Evolutionary conservation across 2,797 vertebrate species (phyloP).

Genomic region (Chiloscyllium punctatum): DNA sequence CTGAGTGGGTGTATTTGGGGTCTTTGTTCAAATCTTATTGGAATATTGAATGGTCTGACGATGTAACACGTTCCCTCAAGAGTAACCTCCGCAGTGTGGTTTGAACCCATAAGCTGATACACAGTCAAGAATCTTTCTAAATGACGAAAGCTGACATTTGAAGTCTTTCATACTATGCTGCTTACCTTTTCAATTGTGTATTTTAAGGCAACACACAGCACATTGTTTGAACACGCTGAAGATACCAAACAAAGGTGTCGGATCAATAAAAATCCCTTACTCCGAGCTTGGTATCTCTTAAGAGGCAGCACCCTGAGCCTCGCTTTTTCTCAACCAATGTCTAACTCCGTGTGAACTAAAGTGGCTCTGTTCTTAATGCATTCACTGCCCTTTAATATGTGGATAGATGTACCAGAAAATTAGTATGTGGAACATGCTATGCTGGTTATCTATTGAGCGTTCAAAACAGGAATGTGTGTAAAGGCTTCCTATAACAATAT

Average conservation of each 20-base stretch:
- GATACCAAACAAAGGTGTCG: not conserved
- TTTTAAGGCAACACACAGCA: not conserved
- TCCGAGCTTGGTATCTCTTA: not conserved
- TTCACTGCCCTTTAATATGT: not conserved
- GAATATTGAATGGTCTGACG: not conserved
- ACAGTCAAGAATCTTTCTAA: not conserved
- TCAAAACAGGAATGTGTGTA: not conserved
- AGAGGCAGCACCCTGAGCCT: not conserved
- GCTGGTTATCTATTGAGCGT: not conserved
- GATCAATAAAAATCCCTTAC: not conserved
- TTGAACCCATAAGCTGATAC: not conserved
- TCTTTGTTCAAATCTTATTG: not conserved
- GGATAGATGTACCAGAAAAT: not conserved
- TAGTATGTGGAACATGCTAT: not conserved
- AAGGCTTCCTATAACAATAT: not conserved
- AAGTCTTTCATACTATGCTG: not conserved
- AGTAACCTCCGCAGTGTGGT: not conserved
- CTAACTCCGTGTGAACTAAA: not conserved
- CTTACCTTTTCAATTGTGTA: not conserved
- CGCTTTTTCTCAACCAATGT: not conserved
- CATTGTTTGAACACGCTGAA: not conserved
- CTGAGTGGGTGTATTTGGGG: not conserved
- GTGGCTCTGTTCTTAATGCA: not conserved
- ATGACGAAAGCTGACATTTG: not conserved
- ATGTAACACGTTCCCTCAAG: not conserved